Percentiles rank a stretch among this genome's conserved stretches.
Evolutionary conservation across 2,888 invertebrate genomes (phyloP).

Genomic region (Thelaira solivaga): DNA sequence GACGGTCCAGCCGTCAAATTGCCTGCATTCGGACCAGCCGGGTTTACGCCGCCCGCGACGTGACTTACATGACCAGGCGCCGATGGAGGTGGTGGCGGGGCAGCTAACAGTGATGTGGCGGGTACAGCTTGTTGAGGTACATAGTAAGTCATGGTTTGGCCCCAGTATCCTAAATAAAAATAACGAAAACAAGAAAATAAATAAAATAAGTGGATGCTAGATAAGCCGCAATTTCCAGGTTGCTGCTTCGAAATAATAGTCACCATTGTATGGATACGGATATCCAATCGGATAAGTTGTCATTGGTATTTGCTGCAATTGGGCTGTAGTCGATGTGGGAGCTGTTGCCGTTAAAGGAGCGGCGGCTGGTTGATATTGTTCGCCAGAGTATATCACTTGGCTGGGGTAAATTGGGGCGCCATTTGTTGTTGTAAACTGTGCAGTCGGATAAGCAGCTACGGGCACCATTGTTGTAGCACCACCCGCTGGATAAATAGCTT

Average conservation of each 20-base stretch:
- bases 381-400: conserved; percentile 77
- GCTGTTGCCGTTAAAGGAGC: conserved; percentile 68
- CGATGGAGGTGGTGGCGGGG: conserved; percentile 64
- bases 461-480: conserved; percentile 74
- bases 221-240: no score
- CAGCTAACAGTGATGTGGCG: conserved; percentile 69
- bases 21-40: conserved; percentile 57
- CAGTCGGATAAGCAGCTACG: conserved; percentile 74
- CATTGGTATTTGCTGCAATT: conserved; percentile 76
- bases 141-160: conserved; percentile 76
- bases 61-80: conserved; percentile 63
- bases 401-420: conserved; percentile 75
- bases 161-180: conserved; percentile 71
- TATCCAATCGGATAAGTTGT: conserved; percentile 76
- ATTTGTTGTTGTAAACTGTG: conserved; percentile 73
- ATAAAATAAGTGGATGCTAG: neutral
- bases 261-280: conserved; percentile 76
- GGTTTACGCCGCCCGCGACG: conserved; percentile 67
- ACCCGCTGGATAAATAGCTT: conserved; percentile 74
- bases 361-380: conserved; percentile 72
- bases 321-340: conserved; percentile 69
- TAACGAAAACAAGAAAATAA: neutral
- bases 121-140: conserved; percentile 75
- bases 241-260: no score
- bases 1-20: conserved; percentile 71